A percentile compares a stretch with the other conserved stretches of the same genome.
These are phyloP conservation scores for Drosophila infuscata DNA, from an alignment of 2,888 invertebrate species.

Conservation along the genomic window DNA sequence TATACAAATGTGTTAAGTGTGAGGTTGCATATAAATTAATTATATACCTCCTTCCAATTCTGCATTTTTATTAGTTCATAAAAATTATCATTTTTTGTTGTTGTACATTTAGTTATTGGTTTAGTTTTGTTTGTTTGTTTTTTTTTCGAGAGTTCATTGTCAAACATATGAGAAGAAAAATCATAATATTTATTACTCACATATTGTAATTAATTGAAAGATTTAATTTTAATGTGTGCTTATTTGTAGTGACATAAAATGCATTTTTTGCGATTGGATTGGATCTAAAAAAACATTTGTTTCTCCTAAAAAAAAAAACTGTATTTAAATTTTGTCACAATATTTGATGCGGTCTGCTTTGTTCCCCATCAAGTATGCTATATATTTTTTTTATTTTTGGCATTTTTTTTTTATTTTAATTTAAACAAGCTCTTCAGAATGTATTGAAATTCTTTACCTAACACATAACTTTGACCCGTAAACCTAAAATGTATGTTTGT, in stretches of 20 bases:
- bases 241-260: constrained; percentile 17
- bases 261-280: constrained; percentile 21
- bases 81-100: constrained; percentile 46
- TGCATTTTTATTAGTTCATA: constrained; percentile 69
- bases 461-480: background rate
- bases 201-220: constrained; percentile 27
- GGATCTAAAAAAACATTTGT: background rate
- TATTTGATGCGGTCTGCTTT: background rate
- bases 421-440: background rate
- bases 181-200: constrained; percentile 65
- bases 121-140: constrained; percentile 54
- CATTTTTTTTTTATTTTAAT: background rate
- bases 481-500: background rate
- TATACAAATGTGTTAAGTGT: constrained; percentile 66
- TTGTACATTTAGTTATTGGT: constrained; percentile 44
- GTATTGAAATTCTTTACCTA: background rate
- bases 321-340: background rate
- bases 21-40: constrained; percentile 75
- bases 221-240: constrained; percentile 24
- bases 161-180: constrained; percentile 78
- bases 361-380: constrained; percentile 7
- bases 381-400: background rate
- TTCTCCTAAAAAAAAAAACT: background rate
- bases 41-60: constrained; percentile 85
- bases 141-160: constrained; percentile 60